These are phyloP conservation scores for Ips nitidus DNA, from an alignment of 1,140 invertebrate species.

Conservation along the genomic window DNA sequence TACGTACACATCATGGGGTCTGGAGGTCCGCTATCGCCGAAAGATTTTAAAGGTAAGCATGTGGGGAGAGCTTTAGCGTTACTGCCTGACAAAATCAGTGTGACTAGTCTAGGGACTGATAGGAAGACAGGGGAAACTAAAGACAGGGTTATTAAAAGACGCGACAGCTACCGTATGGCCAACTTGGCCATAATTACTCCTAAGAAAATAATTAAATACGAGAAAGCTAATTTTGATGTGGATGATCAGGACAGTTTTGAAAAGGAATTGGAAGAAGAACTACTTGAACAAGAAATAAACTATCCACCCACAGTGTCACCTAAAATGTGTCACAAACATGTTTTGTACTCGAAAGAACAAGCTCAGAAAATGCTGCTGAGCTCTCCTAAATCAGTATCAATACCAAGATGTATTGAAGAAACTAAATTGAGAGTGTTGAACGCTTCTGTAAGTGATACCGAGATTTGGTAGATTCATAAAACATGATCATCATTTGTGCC, in stretches of 20 bases:
- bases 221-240: conserved; percentile 39
- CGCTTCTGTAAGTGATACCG: conserved; percentile 66
- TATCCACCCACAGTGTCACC: conserved; percentile 65
- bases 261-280: conserved; percentile 62
- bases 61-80: conserved; percentile 2
- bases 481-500: background rate
- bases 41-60: conserved; percentile 63
- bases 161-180: conserved; percentile 83
- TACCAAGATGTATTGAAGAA: conserved; percentile 57
- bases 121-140: conserved; percentile 7
- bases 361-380: conserved; percentile 52
- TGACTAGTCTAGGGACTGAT: conserved; percentile 23
- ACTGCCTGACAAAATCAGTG: conserved; percentile 20
- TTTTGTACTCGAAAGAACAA: conserved; percentile 48
- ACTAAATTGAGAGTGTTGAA: conserved; percentile 58
- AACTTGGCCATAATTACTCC: conserved; percentile 67
- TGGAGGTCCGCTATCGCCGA: conserved; percentile 63
- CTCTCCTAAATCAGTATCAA: conserved; percentile 58
- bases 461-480: conserved; percentile 66
- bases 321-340: conserved; percentile 42
- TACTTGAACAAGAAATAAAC: conserved; percentile 67
- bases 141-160: conserved; percentile 63
- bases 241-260: conserved; percentile 57
- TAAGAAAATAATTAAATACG: conserved; percentile 43
- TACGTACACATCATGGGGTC: conserved; percentile 71